These are phyloP conservation scores for Drosophila eugracilis DNA, from an alignment of 1,140 invertebrate species.

Conservation along the genomic window DNA sequence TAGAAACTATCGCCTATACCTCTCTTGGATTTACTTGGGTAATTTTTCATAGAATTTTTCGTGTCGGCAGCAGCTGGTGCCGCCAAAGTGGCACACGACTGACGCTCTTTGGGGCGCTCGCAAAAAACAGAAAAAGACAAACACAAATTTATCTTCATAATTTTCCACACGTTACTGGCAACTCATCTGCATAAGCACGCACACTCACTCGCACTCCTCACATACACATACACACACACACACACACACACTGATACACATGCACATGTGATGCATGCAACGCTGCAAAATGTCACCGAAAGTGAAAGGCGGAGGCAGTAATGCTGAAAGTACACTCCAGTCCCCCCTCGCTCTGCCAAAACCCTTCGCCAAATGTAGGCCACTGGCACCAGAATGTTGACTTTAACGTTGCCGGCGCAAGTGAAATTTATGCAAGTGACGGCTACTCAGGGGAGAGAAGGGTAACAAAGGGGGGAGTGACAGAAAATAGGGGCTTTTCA, in stretches of 20 bases:
- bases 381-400: constrained; percentile 78
- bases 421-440: constrained; percentile 81
- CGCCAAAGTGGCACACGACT: constrained; percentile 59
- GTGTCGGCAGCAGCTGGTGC: constrained; percentile 63
- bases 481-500: background rate
- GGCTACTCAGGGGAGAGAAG: constrained; percentile 33
- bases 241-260: too few species aligned
- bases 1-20: constrained; percentile 45
- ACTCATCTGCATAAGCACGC: constrained; percentile 75
- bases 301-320: constrained; percentile 71
- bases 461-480: background rate
- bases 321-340: constrained; percentile 60
- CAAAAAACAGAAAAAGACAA: constrained; percentile 55
- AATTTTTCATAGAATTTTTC: constrained; percentile 68
- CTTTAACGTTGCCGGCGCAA: constrained; percentile 77
- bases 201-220: constrained; percentile 43
- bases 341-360: background rate
- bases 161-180: constrained; percentile 75
- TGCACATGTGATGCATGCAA: constrained; percentile 42
- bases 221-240: too few species aligned
- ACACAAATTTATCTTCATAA: constrained; percentile 79
- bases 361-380: constrained; percentile 58
- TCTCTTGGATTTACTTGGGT: constrained; percentile 47
- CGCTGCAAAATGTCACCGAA: constrained; percentile 76
- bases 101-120: constrained; percentile 50